Percentiles rank a stretch among this genome's conserved stretches.
Conservation (phyloP, 2,113 vertebrate genomes). For the Tachuris rubrigastra region DNA sequence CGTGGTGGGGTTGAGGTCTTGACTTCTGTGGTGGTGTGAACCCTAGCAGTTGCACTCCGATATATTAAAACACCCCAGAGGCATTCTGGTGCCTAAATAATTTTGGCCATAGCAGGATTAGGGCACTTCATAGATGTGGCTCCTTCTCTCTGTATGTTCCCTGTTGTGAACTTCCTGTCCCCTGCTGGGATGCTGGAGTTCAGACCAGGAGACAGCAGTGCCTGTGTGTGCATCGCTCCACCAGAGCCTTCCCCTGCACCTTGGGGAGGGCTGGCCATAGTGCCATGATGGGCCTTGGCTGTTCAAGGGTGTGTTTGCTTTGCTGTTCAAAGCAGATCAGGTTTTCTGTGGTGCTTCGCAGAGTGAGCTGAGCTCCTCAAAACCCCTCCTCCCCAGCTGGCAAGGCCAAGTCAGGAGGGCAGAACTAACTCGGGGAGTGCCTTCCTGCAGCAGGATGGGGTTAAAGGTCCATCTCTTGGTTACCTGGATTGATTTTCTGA, state of each 20-base stretch:
- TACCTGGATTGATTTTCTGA: neutral
- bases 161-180: neutral
- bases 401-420: neutral
- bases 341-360: neutral
- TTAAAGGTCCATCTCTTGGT: neutral
- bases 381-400: neutral
- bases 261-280: rapidly evolving
- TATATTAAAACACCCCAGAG: neutral
- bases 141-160: neutral
- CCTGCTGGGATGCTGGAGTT: neutral
- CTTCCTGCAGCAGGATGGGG: neutral
- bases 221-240: rapidly evolving
- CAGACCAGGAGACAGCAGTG: neutral
- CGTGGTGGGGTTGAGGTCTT: neutral
- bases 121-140: neutral
- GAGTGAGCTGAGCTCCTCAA: neutral
- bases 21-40: neutral
- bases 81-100: neutral
- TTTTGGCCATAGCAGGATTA: neutral
- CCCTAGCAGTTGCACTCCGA: neutral
- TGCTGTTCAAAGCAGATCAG: neutral
- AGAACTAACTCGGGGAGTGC: neutral
- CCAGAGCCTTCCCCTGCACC: neutral
- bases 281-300: rapidly evolving
- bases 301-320: neutral